phyloP scores from a whole-genome alignment of 2,797 vertebrate species.

The Channa striata region DNA sequence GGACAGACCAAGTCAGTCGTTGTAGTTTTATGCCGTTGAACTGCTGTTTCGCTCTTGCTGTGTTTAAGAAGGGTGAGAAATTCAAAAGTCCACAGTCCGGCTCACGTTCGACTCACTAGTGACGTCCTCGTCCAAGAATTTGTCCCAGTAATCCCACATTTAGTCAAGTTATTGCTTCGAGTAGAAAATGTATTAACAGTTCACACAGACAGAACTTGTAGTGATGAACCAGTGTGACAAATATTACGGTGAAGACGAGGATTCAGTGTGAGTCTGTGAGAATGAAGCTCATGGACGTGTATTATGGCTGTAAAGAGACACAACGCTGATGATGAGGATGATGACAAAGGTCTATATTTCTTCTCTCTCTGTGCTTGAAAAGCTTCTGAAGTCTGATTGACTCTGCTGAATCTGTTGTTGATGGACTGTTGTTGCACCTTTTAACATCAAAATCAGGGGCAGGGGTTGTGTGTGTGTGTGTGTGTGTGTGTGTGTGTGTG shows the following conservation, averaged over 20 bases:
- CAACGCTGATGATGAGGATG: background rate
- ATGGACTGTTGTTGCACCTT: constrained; percentile 60
- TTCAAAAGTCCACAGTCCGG: background rate
- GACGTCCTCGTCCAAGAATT: background rate
- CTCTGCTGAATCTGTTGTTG: constrained; percentile 10
- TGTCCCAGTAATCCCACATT: background rate
- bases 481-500: constrained; percentile 18
- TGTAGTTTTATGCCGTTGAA: background rate
- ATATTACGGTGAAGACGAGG: background rate
- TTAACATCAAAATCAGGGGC: constrained; percentile 70
- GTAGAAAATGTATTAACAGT: no score
- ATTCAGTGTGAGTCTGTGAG: background rate
- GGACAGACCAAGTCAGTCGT: background rate
- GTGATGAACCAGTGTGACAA: no score
- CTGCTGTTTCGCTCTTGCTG: background rate
- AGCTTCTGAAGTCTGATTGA: constrained; percentile 13
- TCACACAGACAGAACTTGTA: background rate
- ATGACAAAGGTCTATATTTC: background rate
- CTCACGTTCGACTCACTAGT: no score
- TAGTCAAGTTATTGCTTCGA: no score
- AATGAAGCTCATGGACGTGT: background rate
- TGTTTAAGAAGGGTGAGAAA: background rate
- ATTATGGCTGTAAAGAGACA: background rate
- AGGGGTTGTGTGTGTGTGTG: constrained; percentile 40
- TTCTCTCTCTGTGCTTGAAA: constrained; percentile 17